Percentiles rank a stretch among this genome's conserved stretches.
Conservation (phyloP, 2,797 vertebrate species). For the Xenopus petersii region DNA sequence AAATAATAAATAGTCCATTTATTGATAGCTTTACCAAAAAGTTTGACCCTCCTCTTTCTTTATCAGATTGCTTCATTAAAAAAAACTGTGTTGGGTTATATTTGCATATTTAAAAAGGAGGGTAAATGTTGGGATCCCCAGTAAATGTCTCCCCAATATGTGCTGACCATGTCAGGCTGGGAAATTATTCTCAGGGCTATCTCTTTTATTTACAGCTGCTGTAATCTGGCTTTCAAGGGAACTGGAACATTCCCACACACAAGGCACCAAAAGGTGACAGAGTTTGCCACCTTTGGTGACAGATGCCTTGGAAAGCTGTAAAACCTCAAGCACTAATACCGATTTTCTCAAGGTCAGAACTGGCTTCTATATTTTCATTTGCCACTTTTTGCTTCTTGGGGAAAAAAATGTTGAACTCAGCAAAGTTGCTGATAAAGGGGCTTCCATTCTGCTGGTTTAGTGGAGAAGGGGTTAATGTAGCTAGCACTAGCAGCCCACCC, state of each 20-base stretch:
- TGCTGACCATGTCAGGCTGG: constrained; percentile 4
- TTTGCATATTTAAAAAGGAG: no score
- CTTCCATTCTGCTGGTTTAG: background rate
- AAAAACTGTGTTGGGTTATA: no score
- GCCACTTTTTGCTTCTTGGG: background rate
- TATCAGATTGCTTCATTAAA: no score
- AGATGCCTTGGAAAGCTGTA: constrained; percentile 26
- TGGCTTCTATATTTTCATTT: background rate
- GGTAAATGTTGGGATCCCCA: no score
- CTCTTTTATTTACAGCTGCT: constrained; percentile 34
- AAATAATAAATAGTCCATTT: no score
- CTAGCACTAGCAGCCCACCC: background rate
- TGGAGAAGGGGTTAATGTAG: background rate
- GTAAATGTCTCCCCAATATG: no score
- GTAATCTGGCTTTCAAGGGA: constrained; percentile 18
- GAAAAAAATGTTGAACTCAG: background rate
- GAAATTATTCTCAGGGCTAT: constrained; percentile 6
- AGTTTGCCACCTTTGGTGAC: constrained; percentile 42
- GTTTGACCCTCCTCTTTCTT: no score
- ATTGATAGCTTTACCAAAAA: no score
- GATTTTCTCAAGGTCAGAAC: background rate
- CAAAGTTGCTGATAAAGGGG: no score
- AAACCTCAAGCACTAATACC: background rate
- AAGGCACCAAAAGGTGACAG: constrained; percentile 39
- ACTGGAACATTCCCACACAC: constrained; percentile 36